phyloP scores from a whole-genome alignment of 2,888 invertebrate species.

The Carterocephalus palaemon region DNA sequence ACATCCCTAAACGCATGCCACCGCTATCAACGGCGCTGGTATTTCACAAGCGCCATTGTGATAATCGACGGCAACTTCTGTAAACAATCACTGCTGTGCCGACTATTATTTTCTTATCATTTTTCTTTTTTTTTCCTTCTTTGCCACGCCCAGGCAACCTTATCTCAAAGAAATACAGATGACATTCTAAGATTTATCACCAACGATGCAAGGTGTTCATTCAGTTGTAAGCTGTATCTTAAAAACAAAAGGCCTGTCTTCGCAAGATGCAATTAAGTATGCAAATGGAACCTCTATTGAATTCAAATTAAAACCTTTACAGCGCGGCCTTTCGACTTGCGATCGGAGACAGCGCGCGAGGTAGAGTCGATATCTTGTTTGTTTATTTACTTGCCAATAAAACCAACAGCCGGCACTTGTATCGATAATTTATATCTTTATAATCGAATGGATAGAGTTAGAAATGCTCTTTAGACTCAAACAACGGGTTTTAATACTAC shows the following conservation, averaged over 20 bases:
- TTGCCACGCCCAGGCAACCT: neutral
- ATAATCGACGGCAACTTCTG: slow-evolving; percentile 40
- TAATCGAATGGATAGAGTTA: too few relatives aligned
- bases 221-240: slow-evolving; percentile 5
- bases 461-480: too few relatives aligned
- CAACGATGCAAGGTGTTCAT: too few relatives aligned
- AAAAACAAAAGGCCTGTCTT: slow-evolving; percentile 14
- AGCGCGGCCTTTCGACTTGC: slow-evolving; percentile 13
- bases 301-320: slow-evolving; percentile 22
- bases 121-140: slow-evolving; percentile 14
- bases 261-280: slow-evolving; percentile 22
- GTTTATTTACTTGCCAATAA: slow-evolving; percentile 22
- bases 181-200: too few relatives aligned
- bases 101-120: slow-evolving; percentile 29
- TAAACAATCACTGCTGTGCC: slow-evolving; percentile 36
- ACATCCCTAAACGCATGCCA: slow-evolving; percentile 32
- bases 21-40: slow-evolving; percentile 36
- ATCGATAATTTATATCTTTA: slow-evolving; percentile 12
- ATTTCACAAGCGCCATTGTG: slow-evolving; percentile 43
- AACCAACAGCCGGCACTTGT: slow-evolving; percentile 27
- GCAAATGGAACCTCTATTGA: slow-evolving; percentile 22
- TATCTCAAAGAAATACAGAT: neutral
- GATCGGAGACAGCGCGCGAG: too few relatives aligned
- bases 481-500: too few relatives aligned
- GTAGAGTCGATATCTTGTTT: slow-evolving; percentile 7